phyloP scores from a whole-genome alignment of 2,113 vertebrate species.

The Otolemur garnettii region DNA sequence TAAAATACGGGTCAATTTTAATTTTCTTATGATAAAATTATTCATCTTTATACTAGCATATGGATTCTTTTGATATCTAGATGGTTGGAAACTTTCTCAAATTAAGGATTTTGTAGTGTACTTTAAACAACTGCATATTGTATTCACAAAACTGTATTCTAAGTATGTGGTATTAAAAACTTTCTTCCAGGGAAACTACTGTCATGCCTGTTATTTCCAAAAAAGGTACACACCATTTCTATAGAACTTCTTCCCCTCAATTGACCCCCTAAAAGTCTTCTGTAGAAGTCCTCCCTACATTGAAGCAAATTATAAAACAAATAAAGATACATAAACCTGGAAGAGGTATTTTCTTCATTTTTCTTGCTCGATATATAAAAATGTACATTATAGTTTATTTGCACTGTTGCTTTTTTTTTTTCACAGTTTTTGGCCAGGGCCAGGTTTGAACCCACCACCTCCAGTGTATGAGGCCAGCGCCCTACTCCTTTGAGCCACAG shows the following conservation, averaged over 20 bases:
- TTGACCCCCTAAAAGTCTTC: slow-evolving; percentile 5
- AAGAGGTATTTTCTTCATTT: slow-evolving; percentile 48
- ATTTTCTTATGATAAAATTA: slow-evolving; percentile 65
- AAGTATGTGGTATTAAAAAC: slow-evolving; percentile 72
- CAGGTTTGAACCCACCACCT: too few species aligned
- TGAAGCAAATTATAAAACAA: slow-evolving; percentile 56
- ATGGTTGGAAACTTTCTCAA: slow-evolving; percentile 67
- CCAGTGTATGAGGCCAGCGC: too few species aligned
- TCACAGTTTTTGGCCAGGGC: too few species aligned
- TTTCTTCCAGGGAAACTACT: slow-evolving; percentile 63
- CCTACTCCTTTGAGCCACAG: too few species aligned
- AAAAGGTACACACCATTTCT: slow-evolving; percentile 16
- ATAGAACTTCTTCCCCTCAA: not conserved
- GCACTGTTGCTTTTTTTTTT: not conserved
- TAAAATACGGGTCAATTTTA: slow-evolving; percentile 73
- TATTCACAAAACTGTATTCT: slow-evolving; percentile 63
- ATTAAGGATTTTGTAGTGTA: slow-evolving; percentile 69
- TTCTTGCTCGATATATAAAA: slow-evolving; percentile 35
- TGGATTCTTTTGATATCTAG: slow-evolving; percentile 68
- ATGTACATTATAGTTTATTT: slow-evolving; percentile 42
- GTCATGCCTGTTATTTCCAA: slow-evolving; percentile 66
- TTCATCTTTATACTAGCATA: slow-evolving; percentile 68
- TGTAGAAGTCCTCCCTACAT: slow-evolving; percentile 6
- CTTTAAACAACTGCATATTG: slow-evolving; percentile 51
- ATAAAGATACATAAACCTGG: slow-evolving; percentile 13